Percentiles rank a stretch among this genome's conserved stretches.
These are phyloP conservation scores for Leucosticte australis DNA, from an alignment of 2,113 vertebrate species.

Conservation along the genomic window DNA sequence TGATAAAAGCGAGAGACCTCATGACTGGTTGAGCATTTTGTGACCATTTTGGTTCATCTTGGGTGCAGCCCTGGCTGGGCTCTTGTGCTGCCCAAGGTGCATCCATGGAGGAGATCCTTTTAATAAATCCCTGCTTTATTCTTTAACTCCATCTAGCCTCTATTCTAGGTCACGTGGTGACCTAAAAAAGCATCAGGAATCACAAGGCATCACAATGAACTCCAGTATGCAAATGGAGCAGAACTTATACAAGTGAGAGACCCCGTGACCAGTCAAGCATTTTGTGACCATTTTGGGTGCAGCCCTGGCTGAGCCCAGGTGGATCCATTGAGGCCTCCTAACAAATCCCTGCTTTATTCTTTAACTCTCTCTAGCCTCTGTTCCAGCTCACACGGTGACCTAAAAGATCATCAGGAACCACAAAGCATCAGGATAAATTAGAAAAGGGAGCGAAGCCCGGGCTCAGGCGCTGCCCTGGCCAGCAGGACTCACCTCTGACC, in stretches of 20 bases:
- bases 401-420: not conserved
- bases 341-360: not conserved
- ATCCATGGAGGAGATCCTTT: not conserved
- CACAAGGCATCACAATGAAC: not conserved
- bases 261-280: no score
- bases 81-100: not conserved
- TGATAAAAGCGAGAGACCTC: not conserved
- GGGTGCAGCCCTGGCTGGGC: not conserved
- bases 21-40: fast-evolving
- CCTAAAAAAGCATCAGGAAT: no score
- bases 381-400: no score
- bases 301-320: not conserved
- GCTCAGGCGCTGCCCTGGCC: fast-evolving
- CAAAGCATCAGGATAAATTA: fast-evolving
- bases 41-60: not conserved
- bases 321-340: not conserved
- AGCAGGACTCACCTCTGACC: slow-evolving; percentile 83
- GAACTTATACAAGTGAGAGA: no score
- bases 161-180: no score
- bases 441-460: not conserved
- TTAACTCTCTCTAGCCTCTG: no score
- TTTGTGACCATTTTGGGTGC: no score
- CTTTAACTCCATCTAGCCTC: no score
- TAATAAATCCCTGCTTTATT: not conserved
- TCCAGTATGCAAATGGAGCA: no score